Conservation (phyloP, 2,113 vertebrate genomes). For the Gallinago jamesoni region DNA sequence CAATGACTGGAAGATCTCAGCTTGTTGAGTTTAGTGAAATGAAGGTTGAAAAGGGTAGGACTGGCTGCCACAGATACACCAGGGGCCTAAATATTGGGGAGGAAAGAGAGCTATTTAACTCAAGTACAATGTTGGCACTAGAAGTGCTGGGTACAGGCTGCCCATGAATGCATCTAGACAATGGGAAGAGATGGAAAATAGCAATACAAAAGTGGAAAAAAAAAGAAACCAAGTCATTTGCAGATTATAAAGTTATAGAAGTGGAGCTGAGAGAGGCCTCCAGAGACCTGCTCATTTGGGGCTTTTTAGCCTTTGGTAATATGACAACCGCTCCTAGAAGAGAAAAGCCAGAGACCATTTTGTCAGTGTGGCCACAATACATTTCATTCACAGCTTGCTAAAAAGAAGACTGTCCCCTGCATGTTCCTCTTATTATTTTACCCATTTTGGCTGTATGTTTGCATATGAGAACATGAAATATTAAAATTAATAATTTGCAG, state of each 20-base stretch:
- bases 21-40: background rate
- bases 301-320: background rate
- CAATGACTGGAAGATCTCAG: background rate
- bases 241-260: constrained; percentile 34
- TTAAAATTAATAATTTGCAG: background rate
- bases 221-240: constrained; percentile 10
- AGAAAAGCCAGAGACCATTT: constrained; percentile 10
- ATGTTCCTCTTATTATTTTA: background rate
- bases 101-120: constrained; percentile 33
- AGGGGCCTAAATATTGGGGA: background rate
- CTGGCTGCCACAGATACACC: background rate
- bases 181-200: constrained; percentile 27
- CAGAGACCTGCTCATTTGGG: background rate
- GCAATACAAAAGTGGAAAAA: background rate
- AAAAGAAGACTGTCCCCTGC: background rate
- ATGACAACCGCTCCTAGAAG: background rate
- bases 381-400: background rate
- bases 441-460: background rate
- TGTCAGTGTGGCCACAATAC: background rate
- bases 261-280: background rate
- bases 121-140: constrained; percentile 55
- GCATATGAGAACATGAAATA: background rate
- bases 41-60: background rate
- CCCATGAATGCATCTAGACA: constrained; percentile 52
- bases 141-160: constrained; percentile 46